Conservation (phyloP, 2,797 vertebrate genomes). For the Coccyzus lansbergi region DNA sequence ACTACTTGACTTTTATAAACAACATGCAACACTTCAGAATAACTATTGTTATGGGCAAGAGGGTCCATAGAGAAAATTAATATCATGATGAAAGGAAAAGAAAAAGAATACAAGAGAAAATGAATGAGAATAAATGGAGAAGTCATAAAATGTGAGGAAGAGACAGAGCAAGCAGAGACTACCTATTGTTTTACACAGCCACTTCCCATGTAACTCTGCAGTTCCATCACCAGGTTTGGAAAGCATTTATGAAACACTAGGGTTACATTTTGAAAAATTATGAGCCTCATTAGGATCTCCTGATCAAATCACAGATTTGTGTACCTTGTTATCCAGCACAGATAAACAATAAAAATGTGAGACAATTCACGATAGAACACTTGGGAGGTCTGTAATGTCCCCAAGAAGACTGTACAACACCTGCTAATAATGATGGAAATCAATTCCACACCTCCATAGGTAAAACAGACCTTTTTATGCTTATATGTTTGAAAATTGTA, state of each 20-base stretch:
- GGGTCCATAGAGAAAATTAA: background rate
- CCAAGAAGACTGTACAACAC: background rate
- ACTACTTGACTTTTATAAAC: background rate
- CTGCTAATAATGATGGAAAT: slow-evolving; percentile 19
- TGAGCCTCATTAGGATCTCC: background rate
- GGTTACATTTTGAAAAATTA: background rate
- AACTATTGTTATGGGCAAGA: background rate
- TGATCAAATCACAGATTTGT: background rate
- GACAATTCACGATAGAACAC: background rate
- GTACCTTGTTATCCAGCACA: background rate
- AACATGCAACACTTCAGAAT: background rate
- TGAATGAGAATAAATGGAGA: background rate
- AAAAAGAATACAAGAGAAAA: background rate
- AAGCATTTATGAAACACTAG: background rate
- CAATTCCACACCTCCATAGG: background rate
- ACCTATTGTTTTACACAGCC: background rate
- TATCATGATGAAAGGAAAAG: background rate
- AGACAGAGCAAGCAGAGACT: background rate
- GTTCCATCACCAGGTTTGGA: background rate
- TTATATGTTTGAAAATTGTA: background rate
- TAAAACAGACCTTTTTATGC: background rate
- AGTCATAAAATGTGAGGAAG: background rate
- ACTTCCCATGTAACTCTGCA: background rate
- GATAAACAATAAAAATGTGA: background rate
- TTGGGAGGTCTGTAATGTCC: background rate